Base-by-base conservation (phyloP, 1,140 invertebrate genomes). In the Teleogryllus occipitalis region DNA sequence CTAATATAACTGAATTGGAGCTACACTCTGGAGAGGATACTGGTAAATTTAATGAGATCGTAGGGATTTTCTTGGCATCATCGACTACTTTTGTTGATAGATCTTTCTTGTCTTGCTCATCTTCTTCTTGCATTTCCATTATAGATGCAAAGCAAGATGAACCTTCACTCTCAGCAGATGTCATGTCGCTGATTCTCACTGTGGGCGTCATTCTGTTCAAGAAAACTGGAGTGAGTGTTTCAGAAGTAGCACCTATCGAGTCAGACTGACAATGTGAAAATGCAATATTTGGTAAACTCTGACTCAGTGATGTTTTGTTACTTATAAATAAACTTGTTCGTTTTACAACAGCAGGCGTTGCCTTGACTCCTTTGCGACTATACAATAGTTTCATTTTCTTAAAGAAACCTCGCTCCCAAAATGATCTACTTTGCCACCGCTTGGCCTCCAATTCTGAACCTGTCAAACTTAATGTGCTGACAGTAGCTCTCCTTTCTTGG, bases 381-480 rank as follows among this genome's bases (percentile, higher is more conserved):
- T 65, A 65, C 54, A 65, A 65, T 3, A 65, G 54, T 65, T 65
- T 65, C 54, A 65, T 65, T 65, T 65, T 65, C 54, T 65, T 65
- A 65, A 65, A 65, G 54, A 65, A 65, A 10, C 54, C 54, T 14
- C 54, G 54, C 54, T 65, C 54, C 54, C 54, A 65, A 65, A 65
- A 65, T 1, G 54, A 65, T 65, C 54, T 65, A 65, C 54, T 65
- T 65, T 65, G 54, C 54, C 54, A 65, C 18, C 54, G 10, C 18
- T 65, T 65, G 18, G 54, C 54, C 7, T 65, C 54, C 18, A 65
- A 18, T 65, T 65, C 54, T 65, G 54, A 65, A 65, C 54, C 54
- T 65, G 54, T 65, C 54, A 65, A 65, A 65, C 54, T 65, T 65
- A 65, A 65, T 65, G 54, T 65, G 54, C 54, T 65, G 54, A 65